Evolutionary conservation across 2,797 vertebrate genomes (phyloP).

Genomic region (Gymnocypris eckloni): DNA sequence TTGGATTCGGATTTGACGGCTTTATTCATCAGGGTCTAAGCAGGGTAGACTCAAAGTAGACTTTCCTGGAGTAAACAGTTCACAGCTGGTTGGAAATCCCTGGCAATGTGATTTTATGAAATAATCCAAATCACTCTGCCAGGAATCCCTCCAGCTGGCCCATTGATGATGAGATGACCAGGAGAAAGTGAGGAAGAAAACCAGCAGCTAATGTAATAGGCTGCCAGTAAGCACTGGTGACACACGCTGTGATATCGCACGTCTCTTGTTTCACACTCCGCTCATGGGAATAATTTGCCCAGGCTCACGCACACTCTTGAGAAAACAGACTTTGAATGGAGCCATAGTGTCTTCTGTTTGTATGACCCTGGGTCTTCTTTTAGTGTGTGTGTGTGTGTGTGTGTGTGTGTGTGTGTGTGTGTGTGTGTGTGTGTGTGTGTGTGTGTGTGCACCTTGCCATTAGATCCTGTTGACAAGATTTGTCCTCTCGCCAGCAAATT

Average conservation of each 20-base stretch:
- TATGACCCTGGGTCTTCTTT: slow-evolving; percentile 47
- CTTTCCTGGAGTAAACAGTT: slow-evolving; percentile 58
- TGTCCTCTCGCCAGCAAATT: slow-evolving; percentile 30
- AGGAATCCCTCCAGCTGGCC: slow-evolving; percentile 86
- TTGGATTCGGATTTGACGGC: slow-evolving; percentile 11
- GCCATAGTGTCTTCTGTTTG: slow-evolving; percentile 57
- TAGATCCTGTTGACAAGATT: slow-evolving; percentile 47
- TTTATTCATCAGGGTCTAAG: slow-evolving; percentile 35
- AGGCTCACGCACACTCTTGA: slow-evolving; percentile 65
- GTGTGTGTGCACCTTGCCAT: slow-evolving; percentile 36
- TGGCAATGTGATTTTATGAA: slow-evolving; percentile 90
- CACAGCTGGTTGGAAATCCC: slow-evolving; percentile 88
- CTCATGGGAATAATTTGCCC: slow-evolving; percentile 69
- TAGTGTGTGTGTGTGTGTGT: slow-evolving; percentile 21
- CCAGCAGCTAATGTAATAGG: slow-evolving; percentile 50
- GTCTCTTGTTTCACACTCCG: slow-evolving; percentile 66
- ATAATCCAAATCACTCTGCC: slow-evolving; percentile 89
- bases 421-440: slow-evolving; percentile 18
- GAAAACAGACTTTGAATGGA: slow-evolving; percentile 62
- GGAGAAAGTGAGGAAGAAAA: slow-evolving; percentile 31
- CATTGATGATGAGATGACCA: slow-evolving; percentile 59
- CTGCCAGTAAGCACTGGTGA: slow-evolving; percentile 32
- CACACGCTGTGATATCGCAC: slow-evolving; percentile 37
- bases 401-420: slow-evolving; percentile 34
- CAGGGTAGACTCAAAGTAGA: slow-evolving; percentile 23